These are phyloP conservation scores for Bradypodion pumilum DNA, from an alignment of 2,797 vertebrate genomes.

Conservation along the genomic window DNA sequence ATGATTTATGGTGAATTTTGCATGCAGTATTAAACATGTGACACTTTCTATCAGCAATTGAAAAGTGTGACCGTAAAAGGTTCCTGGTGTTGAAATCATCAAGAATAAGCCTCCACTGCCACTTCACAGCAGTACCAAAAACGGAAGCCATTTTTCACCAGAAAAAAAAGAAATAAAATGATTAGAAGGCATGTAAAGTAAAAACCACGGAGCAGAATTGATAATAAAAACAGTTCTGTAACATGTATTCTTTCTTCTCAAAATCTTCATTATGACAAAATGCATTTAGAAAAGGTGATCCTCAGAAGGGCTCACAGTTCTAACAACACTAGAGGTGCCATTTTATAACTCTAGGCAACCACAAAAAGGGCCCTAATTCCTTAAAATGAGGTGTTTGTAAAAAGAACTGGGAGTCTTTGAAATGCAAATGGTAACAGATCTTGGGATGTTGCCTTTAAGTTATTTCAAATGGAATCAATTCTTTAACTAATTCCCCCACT, in stretches of 20 bases:
- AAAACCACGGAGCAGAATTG: neutral
- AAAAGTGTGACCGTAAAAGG: too few relatives aligned
- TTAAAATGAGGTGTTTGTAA: too few relatives aligned
- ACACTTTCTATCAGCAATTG: too few relatives aligned
- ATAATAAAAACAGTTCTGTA: neutral
- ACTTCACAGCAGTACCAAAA: too few relatives aligned
- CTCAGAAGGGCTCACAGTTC: neutral
- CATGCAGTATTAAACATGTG: neutral
- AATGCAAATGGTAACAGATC: neutral
- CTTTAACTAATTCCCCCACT: neutral
- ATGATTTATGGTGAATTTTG: neutral
- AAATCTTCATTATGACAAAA: too few relatives aligned
- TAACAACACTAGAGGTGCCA: neutral
- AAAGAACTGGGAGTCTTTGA: neutral
- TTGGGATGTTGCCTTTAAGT: neutral
- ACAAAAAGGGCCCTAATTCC: neutral
- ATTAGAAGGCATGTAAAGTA: neutral
- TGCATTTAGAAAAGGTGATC: neutral
- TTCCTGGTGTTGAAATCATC: neutral
- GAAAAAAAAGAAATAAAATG: too few relatives aligned
- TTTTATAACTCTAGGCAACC: neutral
- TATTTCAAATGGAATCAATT: neutral
- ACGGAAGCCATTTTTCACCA: too few relatives aligned
- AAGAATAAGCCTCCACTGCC: neutral
- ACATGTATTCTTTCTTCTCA: too few relatives aligned